Evolutionary conservation across 64 coral and sea anemone genomes (phyloP).

Genomic region (Dendrophyllia cribrosa): DNA sequence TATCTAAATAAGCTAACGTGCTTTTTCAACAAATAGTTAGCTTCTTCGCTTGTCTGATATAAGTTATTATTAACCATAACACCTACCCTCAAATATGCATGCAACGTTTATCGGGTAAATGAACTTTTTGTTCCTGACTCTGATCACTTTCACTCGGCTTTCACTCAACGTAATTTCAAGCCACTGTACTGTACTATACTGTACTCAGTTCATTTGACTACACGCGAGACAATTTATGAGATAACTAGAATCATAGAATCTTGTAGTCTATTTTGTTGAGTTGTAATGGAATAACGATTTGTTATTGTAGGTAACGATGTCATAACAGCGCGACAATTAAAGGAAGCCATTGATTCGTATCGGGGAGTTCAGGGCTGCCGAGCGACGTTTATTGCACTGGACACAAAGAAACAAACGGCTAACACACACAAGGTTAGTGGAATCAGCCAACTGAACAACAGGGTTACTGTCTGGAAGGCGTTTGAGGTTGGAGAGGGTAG

Average conservation of each 20-base stretch:
- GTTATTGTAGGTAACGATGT: constrained; percentile 63
- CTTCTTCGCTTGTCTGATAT: too few species aligned
- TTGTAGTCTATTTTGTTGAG: not conserved
- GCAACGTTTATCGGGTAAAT: too few species aligned
- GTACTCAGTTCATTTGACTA: too few species aligned
- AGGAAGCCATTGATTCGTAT: constrained; percentile 59
- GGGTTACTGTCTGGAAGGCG: constrained; percentile 31
- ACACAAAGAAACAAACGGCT: constrained; percentile 42
- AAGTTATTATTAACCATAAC: too few species aligned
- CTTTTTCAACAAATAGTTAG: too few species aligned
- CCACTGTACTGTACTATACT: too few species aligned
- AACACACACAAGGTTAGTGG: constrained; percentile 31
- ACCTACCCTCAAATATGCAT: too few species aligned
- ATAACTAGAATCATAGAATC: too few species aligned
- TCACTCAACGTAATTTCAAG: too few species aligned
- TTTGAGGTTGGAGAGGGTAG: constrained; percentile 47
- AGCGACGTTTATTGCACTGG: constrained; percentile 35
- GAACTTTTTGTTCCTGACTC: too few species aligned
- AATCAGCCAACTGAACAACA: constrained; percentile 63
- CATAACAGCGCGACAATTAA: constrained; percentile 29
- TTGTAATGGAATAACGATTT: not conserved
- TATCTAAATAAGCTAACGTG: too few species aligned
- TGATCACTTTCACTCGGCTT: too few species aligned
- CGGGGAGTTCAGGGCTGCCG: constrained; percentile 50
- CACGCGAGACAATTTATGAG: not conserved